Evolutionary conservation across 2,888 invertebrate genomes (phyloP), one percentile per base, ranked within the genome.

Genomic region (Meandrusa payeni): DNA sequence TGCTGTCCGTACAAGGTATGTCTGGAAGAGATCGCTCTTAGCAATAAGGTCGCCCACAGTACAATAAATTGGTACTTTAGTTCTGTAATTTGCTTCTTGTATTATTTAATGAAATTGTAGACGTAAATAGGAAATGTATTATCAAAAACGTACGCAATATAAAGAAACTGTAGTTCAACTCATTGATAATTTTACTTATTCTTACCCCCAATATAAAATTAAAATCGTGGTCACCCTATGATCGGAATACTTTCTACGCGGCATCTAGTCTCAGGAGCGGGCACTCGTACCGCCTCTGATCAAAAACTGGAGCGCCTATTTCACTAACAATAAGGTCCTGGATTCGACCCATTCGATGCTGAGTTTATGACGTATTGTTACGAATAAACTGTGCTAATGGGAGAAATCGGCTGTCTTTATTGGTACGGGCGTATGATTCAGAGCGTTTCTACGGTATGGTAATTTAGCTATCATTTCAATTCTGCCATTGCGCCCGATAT

Each of bases 161-260:
- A n/a, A n/a, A n/a, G n/a, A n/a, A n/a, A n/a, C n/a, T n/a, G n/a
- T n/a, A n/a, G n/a, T n/a, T n/a, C n/a, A n/a, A n/a, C n/a, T n/a
- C n/a, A n/a, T n/a, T n/a, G n/a, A n/a, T n/a, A n/a, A n/a, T n/a
- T n/a, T n/a, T n/a, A n/a, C n/a, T n/a, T n/a, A n/a, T n/a, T n/a
- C n/a, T n/a, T n/a, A n/a, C n/a, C n/a, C n/a, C n/a, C n/a, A n/a
- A n/a, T n/a, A 38, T 41, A 45, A 52, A 37, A 41, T 39, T 23
- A 26, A 56, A 53, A 42, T 39, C 44, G 50, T 61, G 51, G 69
- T 50, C 64, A 64, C 69, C 61, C 61, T 61, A 27, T 64, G 47
- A 55, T 62, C 66, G 74, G 70, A 76, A 79, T 80, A 81, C 81
- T 80, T 79, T 81, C 78, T 79, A 78, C 64, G 59, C 55, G 26